Evolutionary conservation across 2,113 vertebrate species (phyloP), one percentile per base, ranked within the genome.

Genomic region (Planiliza haematocheilus): DNA sequence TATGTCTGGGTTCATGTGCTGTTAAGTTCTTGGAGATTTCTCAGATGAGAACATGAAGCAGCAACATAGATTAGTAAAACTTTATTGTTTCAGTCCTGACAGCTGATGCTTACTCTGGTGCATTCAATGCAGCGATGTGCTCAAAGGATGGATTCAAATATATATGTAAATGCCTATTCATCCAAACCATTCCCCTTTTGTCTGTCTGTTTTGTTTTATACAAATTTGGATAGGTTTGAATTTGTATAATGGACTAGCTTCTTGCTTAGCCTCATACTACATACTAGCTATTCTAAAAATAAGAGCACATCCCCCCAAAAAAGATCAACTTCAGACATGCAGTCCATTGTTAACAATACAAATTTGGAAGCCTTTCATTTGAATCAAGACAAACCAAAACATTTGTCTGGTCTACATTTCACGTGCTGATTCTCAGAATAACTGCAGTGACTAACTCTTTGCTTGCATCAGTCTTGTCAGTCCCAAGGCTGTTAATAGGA

Each of bases 21-120:
- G 42, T 34, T 8, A 20, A 45, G 58, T 38, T 30, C 5, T 30
- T 30, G 24, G 5, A 30, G 24, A 5, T 30, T 30, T 30, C 24
- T 30, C 24, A 30, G 5, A 30, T 30, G 24, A 30, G 24, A 30
- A 30, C 24, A 30, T 30, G 73, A 81, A 80, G 58, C 56, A 56
- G 63, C 18, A 50, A 20, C 60, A 13, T 39, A 10, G 51, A 75
- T 88, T 87, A 90, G 74, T 77, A 43, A 83, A 89, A 91, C 88
- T 79, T 80, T 61, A 10, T 66, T n/a, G 52, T 17, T 50, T 7
- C 49, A 3, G 6, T 38, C 65, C 71, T 72, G 63, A 62, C 49
- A 81, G n/a, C 12, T 8, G 9, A 56, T 11, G 0, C 65, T 41
- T 16, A 42, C 49, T 34, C 34, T 30, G 62, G 37, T 34, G 61